Evolutionary conservation across 2,797 vertebrate genomes (phyloP).

Genomic region (Hippopotamyrus pictus): DNA sequence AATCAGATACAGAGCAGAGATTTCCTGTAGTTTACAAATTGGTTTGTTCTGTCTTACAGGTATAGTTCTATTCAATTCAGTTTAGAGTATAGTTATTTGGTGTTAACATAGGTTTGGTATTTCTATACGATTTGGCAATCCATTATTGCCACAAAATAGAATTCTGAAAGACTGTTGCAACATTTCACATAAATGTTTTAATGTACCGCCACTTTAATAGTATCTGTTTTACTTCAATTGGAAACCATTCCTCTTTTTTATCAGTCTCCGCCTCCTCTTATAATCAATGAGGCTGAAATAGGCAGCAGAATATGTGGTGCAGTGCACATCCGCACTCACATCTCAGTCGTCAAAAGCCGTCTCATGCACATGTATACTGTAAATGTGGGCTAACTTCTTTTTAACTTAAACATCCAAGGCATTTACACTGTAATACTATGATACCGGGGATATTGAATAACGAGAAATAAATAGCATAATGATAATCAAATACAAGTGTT

Average conservation of each 20-base stretch:
- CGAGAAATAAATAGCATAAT: conserved; percentile 33
- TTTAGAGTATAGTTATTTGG: background rate
- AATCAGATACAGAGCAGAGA: background rate
- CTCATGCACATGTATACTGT: conserved; percentile 24
- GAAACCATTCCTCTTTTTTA: background rate
- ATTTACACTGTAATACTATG: conserved; percentile 22
- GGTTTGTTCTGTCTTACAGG: background rate
- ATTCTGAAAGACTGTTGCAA: background rate
- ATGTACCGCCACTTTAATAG: background rate
- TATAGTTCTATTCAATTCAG: background rate
- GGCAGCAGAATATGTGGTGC: conserved; percentile 29
- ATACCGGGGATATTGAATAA: conserved; percentile 12
- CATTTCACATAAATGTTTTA: background rate
- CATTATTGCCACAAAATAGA: background rate
- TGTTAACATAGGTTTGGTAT: background rate
- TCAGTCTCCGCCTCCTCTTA: conserved; percentile 8
- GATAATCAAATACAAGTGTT: conserved; percentile 37
- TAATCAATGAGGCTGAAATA: conserved; percentile 40
- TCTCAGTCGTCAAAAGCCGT: conserved; percentile 4
- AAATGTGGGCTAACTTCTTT: background rate
- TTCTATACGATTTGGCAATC: background rate
- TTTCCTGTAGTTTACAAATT: background rate
- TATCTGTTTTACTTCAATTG: conserved; percentile 23
- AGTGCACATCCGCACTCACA: conserved; percentile 30
- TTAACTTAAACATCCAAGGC: conserved; percentile 9